A percentile compares a stretch with the other conserved stretches of the same genome.
These are phyloP conservation scores for Busseola fusca DNA, from an alignment of 2,888 invertebrate species.

Conservation along the genomic window DNA sequence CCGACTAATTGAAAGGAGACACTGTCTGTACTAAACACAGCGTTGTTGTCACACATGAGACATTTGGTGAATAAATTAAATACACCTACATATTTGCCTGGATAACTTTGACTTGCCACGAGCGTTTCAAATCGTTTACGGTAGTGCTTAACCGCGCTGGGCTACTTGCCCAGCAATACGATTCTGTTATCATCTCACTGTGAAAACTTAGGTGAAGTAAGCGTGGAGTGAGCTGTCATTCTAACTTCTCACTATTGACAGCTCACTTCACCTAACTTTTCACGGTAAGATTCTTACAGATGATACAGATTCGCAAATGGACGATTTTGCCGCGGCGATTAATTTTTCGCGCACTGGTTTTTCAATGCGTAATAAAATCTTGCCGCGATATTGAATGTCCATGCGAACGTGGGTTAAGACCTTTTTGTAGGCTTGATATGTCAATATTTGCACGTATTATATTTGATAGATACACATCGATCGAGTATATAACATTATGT, in stretches of 20 bases:
- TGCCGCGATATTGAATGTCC: not conserved
- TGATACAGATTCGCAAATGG: not conserved
- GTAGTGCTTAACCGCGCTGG: not conserved
- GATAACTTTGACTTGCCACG: not conserved
- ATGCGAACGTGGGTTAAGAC: no score
- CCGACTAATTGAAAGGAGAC: constrained; percentile 23
- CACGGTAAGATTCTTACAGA: no score
- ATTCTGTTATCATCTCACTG: no score
- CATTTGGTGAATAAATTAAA: constrained; percentile 11
- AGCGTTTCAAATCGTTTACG: constrained; percentile 10
- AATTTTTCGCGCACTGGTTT: not conserved
- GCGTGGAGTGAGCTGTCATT: no score
- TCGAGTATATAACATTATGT: not conserved
- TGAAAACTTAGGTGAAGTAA: no score
- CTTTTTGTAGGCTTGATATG: not conserved
- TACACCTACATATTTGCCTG: not conserved
- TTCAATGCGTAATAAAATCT: not conserved
- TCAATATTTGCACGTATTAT: not conserved
- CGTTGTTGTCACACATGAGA: constrained; percentile 7
- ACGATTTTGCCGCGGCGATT: not conserved
- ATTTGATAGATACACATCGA: not conserved
- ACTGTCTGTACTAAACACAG: not conserved
- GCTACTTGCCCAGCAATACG: no score
- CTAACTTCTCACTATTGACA: no score
- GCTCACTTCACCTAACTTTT: no score